These are phyloP conservation scores for Coecobrya sp. DNA, from an alignment of 2,888 invertebrate species.

Conservation along the genomic window DNA sequence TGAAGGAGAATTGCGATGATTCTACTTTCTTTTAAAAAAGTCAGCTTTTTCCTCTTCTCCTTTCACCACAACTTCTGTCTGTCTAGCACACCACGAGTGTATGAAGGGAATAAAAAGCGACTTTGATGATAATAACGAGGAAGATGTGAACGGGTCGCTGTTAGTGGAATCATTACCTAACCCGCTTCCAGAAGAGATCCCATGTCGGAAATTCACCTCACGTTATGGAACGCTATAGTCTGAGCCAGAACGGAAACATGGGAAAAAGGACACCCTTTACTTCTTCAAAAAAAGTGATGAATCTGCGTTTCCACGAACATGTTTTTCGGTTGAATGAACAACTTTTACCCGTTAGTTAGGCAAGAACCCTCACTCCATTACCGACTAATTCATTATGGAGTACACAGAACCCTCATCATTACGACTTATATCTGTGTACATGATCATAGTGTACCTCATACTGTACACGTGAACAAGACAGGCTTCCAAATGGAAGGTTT, in stretches of 20 bases:
- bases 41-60: background rate
- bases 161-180: conserved; percentile 20
- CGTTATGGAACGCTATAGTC: conserved; percentile 40
- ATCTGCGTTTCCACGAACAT: conserved; percentile 38
- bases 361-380: conserved; percentile 23
- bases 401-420: background rate
- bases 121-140: background rate
- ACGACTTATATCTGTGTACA: background rate
- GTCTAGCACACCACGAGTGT: background rate
- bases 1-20: background rate
- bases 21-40: too few relatives aligned
- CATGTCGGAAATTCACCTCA: conserved; percentile 64
- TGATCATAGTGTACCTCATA: background rate
- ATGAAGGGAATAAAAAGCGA: conserved; percentile 15
- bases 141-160: conserved; percentile 23
- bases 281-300: conserved; percentile 30
- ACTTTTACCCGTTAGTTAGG: conserved; percentile 10
- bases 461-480: background rate
- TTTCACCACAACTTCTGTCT: background rate
- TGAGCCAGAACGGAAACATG: conserved; percentile 4
- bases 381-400: background rate
- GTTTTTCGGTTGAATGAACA: conserved; percentile 31
- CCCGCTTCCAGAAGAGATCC: background rate
- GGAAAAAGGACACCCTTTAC: background rate
- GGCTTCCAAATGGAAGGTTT: background rate